Percentiles rank a stretch among this genome's conserved stretches.
phyloP scores from a whole-genome alignment of 2,888 invertebrate genomes.

The Embidobia sp. region DNA sequence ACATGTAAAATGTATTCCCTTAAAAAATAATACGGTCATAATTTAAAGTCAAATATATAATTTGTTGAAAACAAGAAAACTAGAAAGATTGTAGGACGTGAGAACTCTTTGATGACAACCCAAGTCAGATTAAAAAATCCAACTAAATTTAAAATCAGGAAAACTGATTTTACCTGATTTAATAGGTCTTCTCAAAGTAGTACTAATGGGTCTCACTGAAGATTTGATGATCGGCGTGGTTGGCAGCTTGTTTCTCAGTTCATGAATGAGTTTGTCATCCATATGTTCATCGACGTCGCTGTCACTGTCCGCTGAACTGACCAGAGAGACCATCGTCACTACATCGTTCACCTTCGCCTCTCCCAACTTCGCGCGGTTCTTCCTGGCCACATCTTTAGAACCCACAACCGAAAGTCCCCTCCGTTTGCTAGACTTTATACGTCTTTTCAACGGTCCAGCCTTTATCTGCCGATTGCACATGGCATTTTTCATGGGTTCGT shows the following conservation, averaged over 20 bases:
- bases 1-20: too few relatives aligned
- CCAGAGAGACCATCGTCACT: constrained; percentile 86
- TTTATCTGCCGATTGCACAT: constrained; percentile 70
- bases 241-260: constrained; percentile 77
- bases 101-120: too few relatives aligned
- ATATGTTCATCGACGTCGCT: constrained; percentile 81
- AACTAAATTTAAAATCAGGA: neutral
- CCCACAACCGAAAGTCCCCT: constrained; percentile 62
- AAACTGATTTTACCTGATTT: constrained; percentile 34
- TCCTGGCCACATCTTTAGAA: constrained; percentile 67
- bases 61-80: too few relatives aligned
- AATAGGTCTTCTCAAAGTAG: constrained; percentile 66
- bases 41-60: too few relatives aligned
- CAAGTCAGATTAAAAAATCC: too few relatives aligned
- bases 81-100: too few relatives aligned
- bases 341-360: constrained; percentile 77
- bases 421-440: constrained; percentile 74
- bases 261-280: constrained; percentile 77
- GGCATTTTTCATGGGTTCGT: constrained; percentile 50
- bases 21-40: too few relatives aligned
- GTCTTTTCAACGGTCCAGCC: constrained; percentile 75
- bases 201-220: constrained; percentile 67
- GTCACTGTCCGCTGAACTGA: constrained; percentile 86
- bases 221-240: constrained; percentile 79
- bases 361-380: constrained; percentile 53